phyloP scores from a whole-genome alignment of 2,888 invertebrate genomes.

The Thecocarcelia acutangulata region DNA sequence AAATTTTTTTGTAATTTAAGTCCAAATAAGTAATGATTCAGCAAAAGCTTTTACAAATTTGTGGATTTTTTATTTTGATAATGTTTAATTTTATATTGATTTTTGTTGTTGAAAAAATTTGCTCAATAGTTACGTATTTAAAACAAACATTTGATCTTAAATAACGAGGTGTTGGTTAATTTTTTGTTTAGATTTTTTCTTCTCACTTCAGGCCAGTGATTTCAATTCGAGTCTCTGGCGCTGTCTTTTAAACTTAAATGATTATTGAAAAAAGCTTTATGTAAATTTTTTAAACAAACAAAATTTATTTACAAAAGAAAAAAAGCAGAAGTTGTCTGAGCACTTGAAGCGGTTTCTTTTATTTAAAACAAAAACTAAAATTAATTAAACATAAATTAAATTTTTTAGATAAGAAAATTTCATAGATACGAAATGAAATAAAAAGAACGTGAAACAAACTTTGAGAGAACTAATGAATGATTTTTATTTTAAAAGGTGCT shows the following conservation, averaged over 20 bases:
- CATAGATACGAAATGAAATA: not conserved
- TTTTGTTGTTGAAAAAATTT: too few species aligned
- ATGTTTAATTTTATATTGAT: too few species aligned
- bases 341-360: slow-evolving; percentile 2
- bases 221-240: not conserved
- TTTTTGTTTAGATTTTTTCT: not conserved
- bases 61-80: not conserved
- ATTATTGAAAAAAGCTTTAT: slow-evolving; percentile 15
- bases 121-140: too few species aligned
- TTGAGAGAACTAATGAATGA: too few species aligned
- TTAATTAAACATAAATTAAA: not conserved
- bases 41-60: slow-evolving; percentile 9
- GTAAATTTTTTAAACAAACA: slow-evolving; percentile 41
- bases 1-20: slow-evolving; percentile 19
- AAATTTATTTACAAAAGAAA: slow-evolving; percentile 38
- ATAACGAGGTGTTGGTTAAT: not conserved
- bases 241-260: not conserved
- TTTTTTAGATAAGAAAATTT: slow-evolving; percentile 3
- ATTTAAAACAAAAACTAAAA: not conserved
- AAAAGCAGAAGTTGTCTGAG: not conserved
- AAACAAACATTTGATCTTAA: not conserved
- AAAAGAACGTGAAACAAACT: not conserved
- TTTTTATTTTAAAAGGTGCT: too few species aligned
- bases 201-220: not conserved
- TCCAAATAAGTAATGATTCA: not conserved